Percentiles rank a stretch among this genome's conserved stretches.
phyloP scores from a whole-genome alignment of 2,113 vertebrate species.

The Chloropsis hardwickii region DNA sequence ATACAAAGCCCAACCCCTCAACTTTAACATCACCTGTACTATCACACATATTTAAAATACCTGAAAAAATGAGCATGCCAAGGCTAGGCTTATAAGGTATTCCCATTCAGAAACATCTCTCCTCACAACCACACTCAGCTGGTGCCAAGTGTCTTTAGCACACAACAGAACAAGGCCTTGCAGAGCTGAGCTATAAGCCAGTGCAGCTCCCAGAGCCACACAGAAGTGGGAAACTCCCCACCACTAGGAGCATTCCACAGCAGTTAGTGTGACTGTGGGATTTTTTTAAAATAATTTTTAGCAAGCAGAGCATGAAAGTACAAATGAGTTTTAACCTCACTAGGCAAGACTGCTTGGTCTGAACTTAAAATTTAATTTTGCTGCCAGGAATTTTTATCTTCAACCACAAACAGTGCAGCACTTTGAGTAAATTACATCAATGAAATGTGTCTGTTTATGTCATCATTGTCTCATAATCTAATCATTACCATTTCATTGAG shows the following conservation, averaged over 20 bases:
- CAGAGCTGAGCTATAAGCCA: background rate
- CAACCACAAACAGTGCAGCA: background rate
- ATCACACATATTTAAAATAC: background rate
- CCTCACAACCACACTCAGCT: background rate
- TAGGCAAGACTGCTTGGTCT: background rate
- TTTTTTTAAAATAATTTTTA: background rate
- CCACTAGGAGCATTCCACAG: background rate
- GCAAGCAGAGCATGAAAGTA: background rate
- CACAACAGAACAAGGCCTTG: background rate
- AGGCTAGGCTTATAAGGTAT: background rate
- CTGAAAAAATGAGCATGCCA: background rate
- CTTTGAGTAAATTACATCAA: background rate
- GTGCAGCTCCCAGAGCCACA: background rate
- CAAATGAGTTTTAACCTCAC: background rate
- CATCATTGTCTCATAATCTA: background rate
- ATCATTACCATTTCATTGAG: background rate
- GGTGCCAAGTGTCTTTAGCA: fast-evolving
- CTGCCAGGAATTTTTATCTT: background rate
- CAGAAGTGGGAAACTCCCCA: background rate
- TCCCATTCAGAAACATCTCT: background rate
- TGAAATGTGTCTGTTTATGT: background rate
- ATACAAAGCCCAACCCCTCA: background rate
- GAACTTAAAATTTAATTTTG: background rate
- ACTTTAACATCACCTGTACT: background rate
- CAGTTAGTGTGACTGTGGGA: background rate